phyloP scores from a whole-genome alignment of 1,140 invertebrate genomes.

The Bombyx mandarina region DNA sequence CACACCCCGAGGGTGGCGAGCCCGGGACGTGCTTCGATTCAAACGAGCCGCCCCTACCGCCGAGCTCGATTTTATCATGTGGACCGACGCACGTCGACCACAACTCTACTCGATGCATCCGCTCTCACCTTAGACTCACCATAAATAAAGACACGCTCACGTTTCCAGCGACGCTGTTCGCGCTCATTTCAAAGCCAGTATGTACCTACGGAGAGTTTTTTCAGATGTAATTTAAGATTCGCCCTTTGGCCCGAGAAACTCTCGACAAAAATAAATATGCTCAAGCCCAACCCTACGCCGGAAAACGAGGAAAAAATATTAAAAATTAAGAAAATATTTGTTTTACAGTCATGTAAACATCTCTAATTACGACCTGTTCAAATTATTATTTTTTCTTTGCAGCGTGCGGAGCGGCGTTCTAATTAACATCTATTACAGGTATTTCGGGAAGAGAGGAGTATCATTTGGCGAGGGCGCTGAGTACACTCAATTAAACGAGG shows the following conservation, averaged over 20 bases:
- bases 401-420: slow-evolving; percentile 46
- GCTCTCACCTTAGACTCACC: slow-evolving; percentile 29
- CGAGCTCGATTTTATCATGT: slow-evolving; percentile 47
- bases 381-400: slow-evolving; percentile 66
- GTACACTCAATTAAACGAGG: slow-evolving; percentile 63
- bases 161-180: slow-evolving; percentile 18
- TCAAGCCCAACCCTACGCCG: slow-evolving; percentile 54
- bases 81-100: slow-evolving; percentile 1
- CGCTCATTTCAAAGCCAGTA: neutral
- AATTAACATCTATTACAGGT: slow-evolving; percentile 69
- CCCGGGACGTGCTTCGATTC: slow-evolving; percentile 61
- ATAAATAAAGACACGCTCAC: slow-evolving; percentile 23
- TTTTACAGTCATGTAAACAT: slow-evolving; percentile 66
- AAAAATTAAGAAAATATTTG: slow-evolving; percentile 69
- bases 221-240: slow-evolving; percentile 56
- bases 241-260: slow-evolving; percentile 42
- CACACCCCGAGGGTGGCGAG: slow-evolving; percentile 48
- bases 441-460: slow-evolving; percentile 59
- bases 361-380: slow-evolving; percentile 68
- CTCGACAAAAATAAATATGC: slow-evolving; percentile 60
- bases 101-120: slow-evolving; percentile 33
- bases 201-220: slow-evolving; percentile 12
- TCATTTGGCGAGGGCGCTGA: slow-evolving; percentile 57
- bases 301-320: slow-evolving; percentile 57
- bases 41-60: slow-evolving; percentile 53